Evolutionary conservation across 2,888 invertebrate species (phyloP).

Genomic region (Sinopyrophorus schimmeli): DNA sequence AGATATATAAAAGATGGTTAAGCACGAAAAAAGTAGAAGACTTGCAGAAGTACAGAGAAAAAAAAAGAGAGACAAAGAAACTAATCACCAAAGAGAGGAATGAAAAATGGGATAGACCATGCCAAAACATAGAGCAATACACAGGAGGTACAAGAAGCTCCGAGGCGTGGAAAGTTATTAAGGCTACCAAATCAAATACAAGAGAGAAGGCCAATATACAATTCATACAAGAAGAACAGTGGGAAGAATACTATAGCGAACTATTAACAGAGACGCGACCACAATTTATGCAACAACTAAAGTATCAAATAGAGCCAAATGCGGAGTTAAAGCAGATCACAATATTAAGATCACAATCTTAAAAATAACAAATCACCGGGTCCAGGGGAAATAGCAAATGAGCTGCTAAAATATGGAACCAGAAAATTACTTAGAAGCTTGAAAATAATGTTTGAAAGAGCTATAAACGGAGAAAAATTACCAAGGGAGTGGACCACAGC

Average conservation of each 20-base stretch:
- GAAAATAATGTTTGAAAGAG: conserved; percentile 11
- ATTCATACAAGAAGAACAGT: background rate
- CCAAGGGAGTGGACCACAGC: conserved; percentile 14
- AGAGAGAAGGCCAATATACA: background rate
- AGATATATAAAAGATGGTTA: background rate
- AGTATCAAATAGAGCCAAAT: too few relatives aligned
- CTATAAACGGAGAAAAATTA: conserved; percentile 11
- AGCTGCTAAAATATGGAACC: conserved; percentile 16
- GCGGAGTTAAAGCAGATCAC: background rate
- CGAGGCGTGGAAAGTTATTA: conserved; percentile 3
- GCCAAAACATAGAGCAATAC: conserved; percentile 5
- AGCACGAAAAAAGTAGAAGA: conserved; percentile 1
- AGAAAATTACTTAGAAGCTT: conserved; percentile 16
- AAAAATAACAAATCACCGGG: conserved; percentile 10
- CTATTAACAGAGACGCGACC: conserved; percentile 1
- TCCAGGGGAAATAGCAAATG: conserved; percentile 5
- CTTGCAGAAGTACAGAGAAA: background rate
- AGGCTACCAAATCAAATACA: background rate
- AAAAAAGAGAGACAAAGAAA: conserved; percentile 1
- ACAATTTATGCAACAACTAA: conserved; percentile 5
- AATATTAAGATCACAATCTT: background rate
- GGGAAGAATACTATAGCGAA: background rate
- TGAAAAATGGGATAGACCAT: background rate
- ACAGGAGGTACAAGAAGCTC: conserved; percentile 5
- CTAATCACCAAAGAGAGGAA: background rate